Conservation (phyloP, 92 coral and sea anemone species). For the Scolanthus callimorphus region DNA sequence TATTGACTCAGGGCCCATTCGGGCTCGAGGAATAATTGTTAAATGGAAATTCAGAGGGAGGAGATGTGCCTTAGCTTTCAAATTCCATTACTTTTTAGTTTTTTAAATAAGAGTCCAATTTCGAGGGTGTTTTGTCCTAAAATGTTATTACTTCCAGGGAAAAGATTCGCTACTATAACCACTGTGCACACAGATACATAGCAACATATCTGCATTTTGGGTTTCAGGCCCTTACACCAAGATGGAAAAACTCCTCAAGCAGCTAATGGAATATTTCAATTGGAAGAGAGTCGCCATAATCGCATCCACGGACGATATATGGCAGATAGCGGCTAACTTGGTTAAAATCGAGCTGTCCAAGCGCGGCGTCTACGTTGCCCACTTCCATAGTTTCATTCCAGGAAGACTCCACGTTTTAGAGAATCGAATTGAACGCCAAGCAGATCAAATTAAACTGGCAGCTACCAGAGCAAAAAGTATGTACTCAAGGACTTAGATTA, state of each 20-base stretch:
- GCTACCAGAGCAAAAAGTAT: slow-evolving; percentile 73
- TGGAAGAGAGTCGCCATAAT: slow-evolving; percentile 89
- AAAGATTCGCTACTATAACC: no score
- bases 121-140: no score
- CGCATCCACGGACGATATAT: slow-evolving; percentile 85
- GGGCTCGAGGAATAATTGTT: no score
- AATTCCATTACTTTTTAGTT: no score
- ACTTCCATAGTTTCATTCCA: slow-evolving; percentile 80
- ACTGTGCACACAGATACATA: no score
- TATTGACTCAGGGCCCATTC: no score
- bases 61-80: no score
- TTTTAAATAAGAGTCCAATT: no score
- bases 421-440: slow-evolving; percentile 71
- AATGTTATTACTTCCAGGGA: no score
- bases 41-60: no score
- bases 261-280: slow-evolving; percentile 63
- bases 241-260: slow-evolving; percentile 73
- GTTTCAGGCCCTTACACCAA: slow-evolving; percentile 88
- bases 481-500: no score
- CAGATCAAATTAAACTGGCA: slow-evolving; percentile 65
- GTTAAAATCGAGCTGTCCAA: slow-evolving; percentile 66
- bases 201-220: no score
- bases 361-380: slow-evolving; percentile 61
- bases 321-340: slow-evolving; percentile 84
- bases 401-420: slow-evolving; percentile 77